Conservation (phyloP, 2,113 vertebrate genomes). For the Caloenas nicobarica region DNA sequence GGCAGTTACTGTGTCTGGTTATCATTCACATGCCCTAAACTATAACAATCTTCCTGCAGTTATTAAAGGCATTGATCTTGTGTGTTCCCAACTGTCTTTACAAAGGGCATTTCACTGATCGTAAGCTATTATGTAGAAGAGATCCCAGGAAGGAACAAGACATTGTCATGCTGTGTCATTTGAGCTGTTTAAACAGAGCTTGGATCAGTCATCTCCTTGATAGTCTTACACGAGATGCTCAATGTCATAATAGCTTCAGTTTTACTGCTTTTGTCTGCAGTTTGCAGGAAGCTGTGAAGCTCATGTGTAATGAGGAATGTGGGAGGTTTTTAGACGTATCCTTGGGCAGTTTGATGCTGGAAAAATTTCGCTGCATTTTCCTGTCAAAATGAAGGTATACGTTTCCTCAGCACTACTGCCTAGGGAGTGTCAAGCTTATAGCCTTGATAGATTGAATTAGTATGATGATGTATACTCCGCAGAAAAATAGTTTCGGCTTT, state of each 20-base stretch:
- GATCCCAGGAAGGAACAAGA: not conserved
- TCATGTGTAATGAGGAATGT: not conserved
- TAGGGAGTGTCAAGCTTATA: not conserved
- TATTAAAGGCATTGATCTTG: not conserved
- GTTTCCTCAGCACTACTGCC: not conserved
- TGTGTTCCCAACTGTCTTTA: not conserved
- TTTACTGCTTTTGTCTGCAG: not conserved
- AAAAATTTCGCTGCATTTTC: not conserved
- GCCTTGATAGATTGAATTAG: not conserved
- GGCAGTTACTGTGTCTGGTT: not conserved
- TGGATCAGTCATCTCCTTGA: not conserved
- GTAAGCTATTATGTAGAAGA: not conserved
- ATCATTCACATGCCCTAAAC: not conserved
- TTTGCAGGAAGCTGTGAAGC: not conserved
- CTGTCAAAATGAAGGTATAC: not conserved
- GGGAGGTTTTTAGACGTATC: fast-evolving
- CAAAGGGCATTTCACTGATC: not conserved
- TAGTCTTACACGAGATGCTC: not conserved
- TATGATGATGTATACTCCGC: not conserved
- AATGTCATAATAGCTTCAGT: not conserved
- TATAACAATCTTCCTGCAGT: not conserved
- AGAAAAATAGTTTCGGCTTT: not conserved
- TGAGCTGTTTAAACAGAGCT: not conserved
- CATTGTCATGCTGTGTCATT: not conserved
- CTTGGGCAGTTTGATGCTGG: not conserved